A percentile compares a stretch with the other conserved stretches of the same genome.
phyloP scores from a whole-genome alignment of 2,113 vertebrate genomes.

The Pachycephala philippinensis region DNA sequence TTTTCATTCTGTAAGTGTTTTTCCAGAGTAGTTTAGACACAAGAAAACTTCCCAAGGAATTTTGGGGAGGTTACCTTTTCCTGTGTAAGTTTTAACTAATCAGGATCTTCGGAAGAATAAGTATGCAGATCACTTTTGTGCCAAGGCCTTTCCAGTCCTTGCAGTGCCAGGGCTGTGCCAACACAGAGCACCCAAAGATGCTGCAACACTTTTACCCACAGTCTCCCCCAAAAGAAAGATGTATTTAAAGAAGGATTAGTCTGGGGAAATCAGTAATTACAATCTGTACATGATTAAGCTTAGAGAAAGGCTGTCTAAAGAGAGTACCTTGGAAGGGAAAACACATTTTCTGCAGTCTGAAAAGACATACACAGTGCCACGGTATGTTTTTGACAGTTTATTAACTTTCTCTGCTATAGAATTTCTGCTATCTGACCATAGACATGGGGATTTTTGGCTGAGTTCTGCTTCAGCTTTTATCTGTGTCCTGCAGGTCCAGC shows the following conservation, averaged over 20 bases:
- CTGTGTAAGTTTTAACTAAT: background rate
- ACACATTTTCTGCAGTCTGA: background rate
- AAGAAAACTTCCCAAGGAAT: background rate
- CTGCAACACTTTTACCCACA: background rate
- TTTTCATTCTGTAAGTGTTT: background rate
- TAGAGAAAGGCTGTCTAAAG: background rate
- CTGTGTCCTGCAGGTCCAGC: background rate
- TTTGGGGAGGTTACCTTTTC: background rate
- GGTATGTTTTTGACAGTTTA: background rate
- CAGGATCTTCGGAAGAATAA: background rate
- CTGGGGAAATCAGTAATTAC: background rate
- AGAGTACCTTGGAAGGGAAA: background rate
- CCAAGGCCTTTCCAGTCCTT: background rate
- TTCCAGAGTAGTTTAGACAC: background rate
- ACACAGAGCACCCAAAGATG: background rate
- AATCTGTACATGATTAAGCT: background rate
- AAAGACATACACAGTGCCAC: background rate
- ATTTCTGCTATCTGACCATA: background rate
- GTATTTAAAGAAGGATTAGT: background rate
- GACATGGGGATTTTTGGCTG: background rate
- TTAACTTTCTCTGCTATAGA: background rate
- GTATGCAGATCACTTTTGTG: background rate
- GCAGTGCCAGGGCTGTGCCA: background rate
- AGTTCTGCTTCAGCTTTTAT: background rate
- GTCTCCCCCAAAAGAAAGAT: background rate